A percentile compares a stretch with the other conserved stretches of the same genome.
phyloP scores from a whole-genome alignment of 2,113 vertebrate species.

The Alethe diademata region DNA sequence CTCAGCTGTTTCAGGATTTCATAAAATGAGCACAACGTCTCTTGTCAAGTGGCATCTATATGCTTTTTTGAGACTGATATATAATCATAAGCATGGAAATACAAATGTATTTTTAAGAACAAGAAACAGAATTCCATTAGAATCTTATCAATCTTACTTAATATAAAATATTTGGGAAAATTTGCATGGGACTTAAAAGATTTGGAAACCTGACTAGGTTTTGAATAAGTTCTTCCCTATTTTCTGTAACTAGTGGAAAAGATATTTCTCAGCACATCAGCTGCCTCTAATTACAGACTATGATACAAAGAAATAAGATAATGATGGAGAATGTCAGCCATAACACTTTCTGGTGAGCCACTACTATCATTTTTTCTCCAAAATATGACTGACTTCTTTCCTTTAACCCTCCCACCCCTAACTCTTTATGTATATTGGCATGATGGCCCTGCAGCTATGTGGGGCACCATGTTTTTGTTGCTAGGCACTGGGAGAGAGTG shows the following conservation, averaged over 20 bases:
- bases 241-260: conserved; percentile 38
- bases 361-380: neutral
- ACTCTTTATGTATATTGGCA: conserved; percentile 25
- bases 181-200: neutral
- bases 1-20: conserved; percentile 1
- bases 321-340: neutral
- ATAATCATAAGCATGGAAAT: neutral
- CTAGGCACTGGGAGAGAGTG: neutral
- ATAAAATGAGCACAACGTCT: neutral
- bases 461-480: neutral
- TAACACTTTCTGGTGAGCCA: conserved; percentile 12
- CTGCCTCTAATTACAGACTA: neutral
- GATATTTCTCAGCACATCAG: neutral
- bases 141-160: neutral
- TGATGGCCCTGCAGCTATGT: neutral
- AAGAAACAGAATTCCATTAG: neutral
- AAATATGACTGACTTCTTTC: conserved; percentile 32
- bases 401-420: neutral
- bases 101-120: neutral
- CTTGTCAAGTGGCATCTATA: neutral
- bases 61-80: neutral
- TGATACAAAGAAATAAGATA: conserved; percentile 17
- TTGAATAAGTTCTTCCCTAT: neutral
- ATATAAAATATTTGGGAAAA: conserved; percentile 4
- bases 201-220: neutral